Evolutionary conservation across 2,113 vertebrate species (phyloP).

Genomic region (Carollia perspicillata): DNA sequence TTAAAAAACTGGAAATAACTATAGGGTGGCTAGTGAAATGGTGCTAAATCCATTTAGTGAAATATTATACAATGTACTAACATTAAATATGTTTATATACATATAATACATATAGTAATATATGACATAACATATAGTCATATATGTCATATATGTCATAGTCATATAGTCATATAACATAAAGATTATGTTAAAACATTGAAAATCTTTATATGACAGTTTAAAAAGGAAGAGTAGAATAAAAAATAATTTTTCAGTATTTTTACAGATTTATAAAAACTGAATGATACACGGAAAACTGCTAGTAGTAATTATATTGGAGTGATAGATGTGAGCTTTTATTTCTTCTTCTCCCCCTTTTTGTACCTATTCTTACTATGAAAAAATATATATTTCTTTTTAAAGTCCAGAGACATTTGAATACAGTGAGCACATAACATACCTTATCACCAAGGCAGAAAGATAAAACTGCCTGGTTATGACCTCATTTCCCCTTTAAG

Average conservation of each 20-base stretch:
- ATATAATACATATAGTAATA: too few species aligned
- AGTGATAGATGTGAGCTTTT: neutral
- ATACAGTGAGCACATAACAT: neutral
- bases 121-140: too few species aligned
- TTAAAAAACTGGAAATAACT: constrained; percentile 16
- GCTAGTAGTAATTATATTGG: neutral
- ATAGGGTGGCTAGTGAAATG: neutral
- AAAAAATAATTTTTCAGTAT: neutral
- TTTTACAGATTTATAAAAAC: constrained; percentile 21
- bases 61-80: neutral
- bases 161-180: too few species aligned
- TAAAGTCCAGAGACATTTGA: neutral
- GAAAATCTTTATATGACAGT: neutral
- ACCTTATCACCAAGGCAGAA: neutral
- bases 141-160: too few species aligned
- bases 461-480: neutral
- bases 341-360: neutral
- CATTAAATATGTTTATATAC: neutral
- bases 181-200: neutral
- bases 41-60: neutral
- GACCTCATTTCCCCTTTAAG: constrained; percentile 24
- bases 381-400: neutral
- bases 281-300: neutral
- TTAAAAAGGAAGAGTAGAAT: neutral
- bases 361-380: neutral